A percentile compares a stretch with the other conserved stretches of the same genome.
phyloP scores from a whole-genome alignment of 2,113 vertebrate species.

The Lepisosteus oculatus region DNA sequence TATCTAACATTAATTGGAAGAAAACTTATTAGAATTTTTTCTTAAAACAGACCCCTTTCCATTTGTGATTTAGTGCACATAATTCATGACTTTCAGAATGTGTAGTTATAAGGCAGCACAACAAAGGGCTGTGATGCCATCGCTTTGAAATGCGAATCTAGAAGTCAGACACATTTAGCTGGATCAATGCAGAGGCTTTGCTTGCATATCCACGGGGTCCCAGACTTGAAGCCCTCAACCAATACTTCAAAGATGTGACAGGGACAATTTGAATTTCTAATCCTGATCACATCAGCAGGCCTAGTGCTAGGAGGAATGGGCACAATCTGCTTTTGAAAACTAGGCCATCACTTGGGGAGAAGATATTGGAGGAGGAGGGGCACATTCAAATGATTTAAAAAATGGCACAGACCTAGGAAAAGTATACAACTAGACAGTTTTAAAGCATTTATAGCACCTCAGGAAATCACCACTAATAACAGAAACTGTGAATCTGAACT shows the following conservation, averaged over 20 bases:
- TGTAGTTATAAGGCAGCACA: background rate
- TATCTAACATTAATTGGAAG: too few species aligned
- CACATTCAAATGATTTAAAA: conserved; percentile 3
- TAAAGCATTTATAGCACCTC: too few species aligned
- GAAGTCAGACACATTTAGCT: conserved; percentile 57
- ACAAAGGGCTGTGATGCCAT: conserved; percentile 6
- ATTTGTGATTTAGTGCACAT: background rate
- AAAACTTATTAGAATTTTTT: too few species aligned
- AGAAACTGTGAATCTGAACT: too few species aligned
- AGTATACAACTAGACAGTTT: too few species aligned
- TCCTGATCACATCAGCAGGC: conserved; percentile 55
- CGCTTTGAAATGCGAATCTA: conserved; percentile 36
- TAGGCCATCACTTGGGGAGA: conserved; percentile 41
- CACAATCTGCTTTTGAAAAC: conserved; percentile 37
- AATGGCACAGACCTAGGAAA: too few species aligned
- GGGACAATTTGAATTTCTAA: conserved; percentile 58
- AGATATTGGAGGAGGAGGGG: conserved; percentile 4
- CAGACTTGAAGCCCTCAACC: conserved; percentile 56
- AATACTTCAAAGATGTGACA: conserved; percentile 60
- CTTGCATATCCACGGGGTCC: conserved; percentile 43
- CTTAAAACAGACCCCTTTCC: background rate
- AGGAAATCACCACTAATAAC: too few species aligned
- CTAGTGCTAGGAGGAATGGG: conserved; percentile 34
- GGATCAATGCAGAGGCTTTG: conserved; percentile 57
- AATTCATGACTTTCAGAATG: background rate